These are phyloP conservation scores for Lepidocyrtinus sp. DNA, from an alignment of 2,888 invertebrate genomes.

Conservation along the genomic window DNA sequence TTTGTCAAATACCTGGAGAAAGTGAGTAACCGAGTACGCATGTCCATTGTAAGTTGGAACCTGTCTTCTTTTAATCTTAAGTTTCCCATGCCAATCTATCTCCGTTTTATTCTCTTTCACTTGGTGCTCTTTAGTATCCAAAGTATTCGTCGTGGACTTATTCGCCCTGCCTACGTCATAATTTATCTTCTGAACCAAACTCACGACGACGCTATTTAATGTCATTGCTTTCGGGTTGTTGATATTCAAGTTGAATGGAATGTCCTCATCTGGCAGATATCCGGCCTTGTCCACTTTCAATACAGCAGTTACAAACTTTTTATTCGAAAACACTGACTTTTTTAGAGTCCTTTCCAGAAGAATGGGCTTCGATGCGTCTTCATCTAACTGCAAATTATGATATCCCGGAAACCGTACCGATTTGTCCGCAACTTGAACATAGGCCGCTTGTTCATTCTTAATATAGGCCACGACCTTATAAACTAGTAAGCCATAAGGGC, in stretches of 20 bases:
- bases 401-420: slow-evolving; percentile 52
- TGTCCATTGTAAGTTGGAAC: slow-evolving; percentile 42
- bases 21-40: slow-evolving; percentile 51
- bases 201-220: slow-evolving; percentile 41
- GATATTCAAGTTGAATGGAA: slow-evolving; percentile 41
- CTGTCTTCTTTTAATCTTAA: slow-evolving; percentile 51
- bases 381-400: slow-evolving; percentile 50
- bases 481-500: slow-evolving; percentile 50
- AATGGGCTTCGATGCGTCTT: slow-evolving; percentile 44
- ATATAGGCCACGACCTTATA: slow-evolving; percentile 53
- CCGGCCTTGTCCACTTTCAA: slow-evolving; percentile 44
- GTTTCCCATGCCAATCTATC: slow-evolving; percentile 53
- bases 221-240: slow-evolving; percentile 48
- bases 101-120: slow-evolving; percentile 49
- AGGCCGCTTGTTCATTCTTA: slow-evolving; percentile 48
- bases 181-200: slow-evolving; percentile 39
- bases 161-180: slow-evolving; percentile 41
- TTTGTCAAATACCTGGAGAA: slow-evolving; percentile 32
- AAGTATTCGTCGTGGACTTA: slow-evolving; percentile 49
- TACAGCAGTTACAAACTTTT: slow-evolving; percentile 50
- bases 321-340: slow-evolving; percentile 53
- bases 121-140: slow-evolving; percentile 49
- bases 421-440: slow-evolving; percentile 47
- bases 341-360: slow-evolving; percentile 47
- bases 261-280: slow-evolving; percentile 51